These are phyloP conservation scores for Sebastiscus albofasciatus DNA, from an alignment of 2,797 vertebrate genomes.

Conservation along the genomic window DNA sequence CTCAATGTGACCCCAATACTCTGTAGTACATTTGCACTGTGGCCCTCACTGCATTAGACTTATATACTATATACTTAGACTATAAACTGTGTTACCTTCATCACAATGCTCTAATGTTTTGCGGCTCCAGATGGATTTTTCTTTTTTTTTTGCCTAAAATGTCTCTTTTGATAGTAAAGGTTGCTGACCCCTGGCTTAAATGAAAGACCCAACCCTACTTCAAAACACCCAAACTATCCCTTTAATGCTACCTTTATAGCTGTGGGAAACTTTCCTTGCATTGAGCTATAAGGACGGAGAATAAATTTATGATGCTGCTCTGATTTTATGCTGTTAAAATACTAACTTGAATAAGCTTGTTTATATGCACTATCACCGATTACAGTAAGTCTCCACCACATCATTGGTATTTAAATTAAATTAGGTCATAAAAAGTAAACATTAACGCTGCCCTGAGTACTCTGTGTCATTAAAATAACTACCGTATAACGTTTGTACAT, in stretches of 20 bases:
- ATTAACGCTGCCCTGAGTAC: not conserved
- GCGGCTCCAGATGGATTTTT: no score
- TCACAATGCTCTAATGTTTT: no score
- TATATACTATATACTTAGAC: no score
- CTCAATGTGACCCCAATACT: no score
- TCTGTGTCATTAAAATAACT: not conserved
- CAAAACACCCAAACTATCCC: not conserved
- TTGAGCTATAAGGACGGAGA: not conserved
- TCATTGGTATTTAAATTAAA: not conserved
- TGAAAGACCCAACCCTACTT: no score
- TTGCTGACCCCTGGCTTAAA: no score
- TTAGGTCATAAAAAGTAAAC: not conserved
- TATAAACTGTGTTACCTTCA: no score
- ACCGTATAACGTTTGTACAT: not conserved
- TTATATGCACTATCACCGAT: not conserved
- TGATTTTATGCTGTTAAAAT: not conserved
- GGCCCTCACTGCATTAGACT: no score
- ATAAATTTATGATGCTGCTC: not conserved
- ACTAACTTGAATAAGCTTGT: not conserved
- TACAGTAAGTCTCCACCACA: not conserved
- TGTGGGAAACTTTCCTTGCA: not conserved
- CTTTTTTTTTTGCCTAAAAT: no score
- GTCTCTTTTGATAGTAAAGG: no score
- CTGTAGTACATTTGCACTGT: no score
- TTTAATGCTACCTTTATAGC: constrained; percentile 1